Evolutionary conservation across 2,888 invertebrate species (phyloP).

Genomic region (Tipula unca): DNA sequence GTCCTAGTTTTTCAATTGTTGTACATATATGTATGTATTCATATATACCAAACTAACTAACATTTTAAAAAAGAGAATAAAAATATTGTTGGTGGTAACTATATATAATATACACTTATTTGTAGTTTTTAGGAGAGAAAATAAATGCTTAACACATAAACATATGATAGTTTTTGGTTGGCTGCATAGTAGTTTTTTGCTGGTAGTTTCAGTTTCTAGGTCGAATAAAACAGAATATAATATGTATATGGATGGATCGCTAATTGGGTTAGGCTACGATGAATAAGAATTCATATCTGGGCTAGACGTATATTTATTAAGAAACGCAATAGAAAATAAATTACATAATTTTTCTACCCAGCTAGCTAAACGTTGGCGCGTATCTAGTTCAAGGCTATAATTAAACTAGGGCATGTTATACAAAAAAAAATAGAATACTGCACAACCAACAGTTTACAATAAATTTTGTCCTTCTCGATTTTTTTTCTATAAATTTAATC

Average conservation of each 20-base stretch:
- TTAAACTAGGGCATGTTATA: not conserved
- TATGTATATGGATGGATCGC: not conserved
- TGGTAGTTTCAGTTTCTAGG: not conserved
- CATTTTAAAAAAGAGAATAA: not conserved
- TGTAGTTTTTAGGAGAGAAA: not conserved
- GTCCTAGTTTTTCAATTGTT: not conserved
- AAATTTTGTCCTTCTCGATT: not conserved
- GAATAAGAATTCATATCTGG: not conserved
- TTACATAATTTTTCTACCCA: not conserved
- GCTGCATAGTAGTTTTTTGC: not conserved
- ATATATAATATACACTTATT: not conserved
- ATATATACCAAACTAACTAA: not conserved
- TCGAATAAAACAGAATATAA: not conserved
- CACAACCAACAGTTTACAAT: not conserved
- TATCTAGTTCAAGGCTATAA: not conserved
- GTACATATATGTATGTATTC: not conserved
- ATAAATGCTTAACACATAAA: not conserved
- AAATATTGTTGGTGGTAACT: not conserved
- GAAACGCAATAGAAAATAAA: not conserved
- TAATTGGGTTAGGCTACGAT: not conserved
- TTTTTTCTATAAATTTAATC: not conserved
- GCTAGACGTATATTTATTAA: not conserved
- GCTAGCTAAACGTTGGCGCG: not conserved
- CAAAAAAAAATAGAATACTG: not conserved
- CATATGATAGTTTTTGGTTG: not conserved